Base-by-base conservation (phyloP, 1,140 invertebrate species). In the Teleogryllus occipitalis region DNA sequence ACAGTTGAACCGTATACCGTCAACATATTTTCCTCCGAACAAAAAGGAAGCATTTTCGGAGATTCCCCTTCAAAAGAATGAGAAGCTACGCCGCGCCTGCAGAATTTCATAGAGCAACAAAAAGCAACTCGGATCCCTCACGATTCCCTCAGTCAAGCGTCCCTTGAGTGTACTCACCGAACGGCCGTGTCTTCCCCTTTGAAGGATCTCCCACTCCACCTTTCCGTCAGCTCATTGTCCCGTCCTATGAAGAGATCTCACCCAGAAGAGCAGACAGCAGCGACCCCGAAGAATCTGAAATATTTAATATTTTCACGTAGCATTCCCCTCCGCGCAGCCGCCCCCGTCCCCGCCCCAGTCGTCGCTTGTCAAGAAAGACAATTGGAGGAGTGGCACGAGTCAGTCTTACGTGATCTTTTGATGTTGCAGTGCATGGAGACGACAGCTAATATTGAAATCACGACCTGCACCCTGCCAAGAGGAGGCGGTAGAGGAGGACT, bases 391-490 rank as follows among this genome's bases (percentile, higher is more conserved):
- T 65, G 54, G 54, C 10, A 18, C 10, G 7, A 65, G 54, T 65
- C 54, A 3, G 54, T 65, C 54, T 65, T 65, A 65, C 54, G 54
- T 65, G 54, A 65, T 65, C 54, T 65, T 65, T 65, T 65, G 54
- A 65, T 65, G 54, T 65, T 18, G 10, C 54, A 39, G 27, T 65
- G 54, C 54, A 65, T 65, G 54, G 54, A 65, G 54, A 10, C 18
- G 54, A 65, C 54, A 65, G 54, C 54, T 65, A 65, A 65, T 65
- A 65, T 65, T 65, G 54, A 18, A 65, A 65, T 65, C 54, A 65
- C 54, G 54, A 14, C 54, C 7, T 65, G 10, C 2, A 7, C 10
- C 10, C 54, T 18, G 10, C 54, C 0, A 18, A 18, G 54, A 0
- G 0, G 7, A 8, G 8, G 8, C 49, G 49, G 15, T 15, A 10